Evolutionary conservation across 2,888 invertebrate genomes (phyloP).

Genomic region (Smittia sp.): DNA sequence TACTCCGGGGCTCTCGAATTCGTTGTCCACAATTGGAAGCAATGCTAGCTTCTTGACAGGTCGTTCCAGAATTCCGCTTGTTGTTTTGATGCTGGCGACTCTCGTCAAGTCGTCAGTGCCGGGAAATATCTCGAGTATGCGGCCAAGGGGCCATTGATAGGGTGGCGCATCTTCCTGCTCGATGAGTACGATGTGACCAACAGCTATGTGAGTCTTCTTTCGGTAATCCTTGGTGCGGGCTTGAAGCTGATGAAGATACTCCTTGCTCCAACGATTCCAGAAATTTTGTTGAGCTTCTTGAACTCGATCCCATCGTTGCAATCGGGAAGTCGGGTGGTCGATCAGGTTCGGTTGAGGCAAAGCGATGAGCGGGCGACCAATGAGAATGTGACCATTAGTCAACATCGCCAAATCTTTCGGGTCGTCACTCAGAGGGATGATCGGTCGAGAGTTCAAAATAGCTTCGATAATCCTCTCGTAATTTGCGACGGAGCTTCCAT

Average conservation of each 20-base stretch:
- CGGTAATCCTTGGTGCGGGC: slow-evolving; percentile 45
- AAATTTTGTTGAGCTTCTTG: slow-evolving; percentile 45
- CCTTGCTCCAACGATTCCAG: slow-evolving; percentile 45
- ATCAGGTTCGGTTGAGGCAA: slow-evolving; percentile 45
- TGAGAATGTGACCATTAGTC: slow-evolving; percentile 44
- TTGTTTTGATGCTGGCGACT: not conserved
- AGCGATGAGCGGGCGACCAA: slow-evolving; percentile 41
- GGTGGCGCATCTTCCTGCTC: slow-evolving; percentile 45
- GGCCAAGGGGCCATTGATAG: slow-evolving; percentile 45
- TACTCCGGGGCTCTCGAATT: not conserved
- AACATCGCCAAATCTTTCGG: slow-evolving; percentile 43
- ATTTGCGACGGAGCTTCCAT: no score
- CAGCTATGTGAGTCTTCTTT: slow-evolving; percentile 41
- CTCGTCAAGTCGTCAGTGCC: slow-evolving; percentile 44
- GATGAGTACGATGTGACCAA: slow-evolving; percentile 45
- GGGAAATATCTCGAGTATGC: slow-evolving; percentile 44
- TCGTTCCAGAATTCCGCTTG: not conserved
- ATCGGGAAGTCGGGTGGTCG: no score
- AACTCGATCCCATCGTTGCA: slow-evolving; percentile 45
- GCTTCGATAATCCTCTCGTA: no score
- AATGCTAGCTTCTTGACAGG: not conserved
- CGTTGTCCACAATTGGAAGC: not conserved
- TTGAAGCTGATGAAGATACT: slow-evolving; percentile 45
- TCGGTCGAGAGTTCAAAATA: slow-evolving; percentile 47
- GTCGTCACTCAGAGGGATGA: slow-evolving; percentile 44